phyloP scores from a whole-genome alignment of 1,140 invertebrate species.

The Achatina immaculata region DNA sequence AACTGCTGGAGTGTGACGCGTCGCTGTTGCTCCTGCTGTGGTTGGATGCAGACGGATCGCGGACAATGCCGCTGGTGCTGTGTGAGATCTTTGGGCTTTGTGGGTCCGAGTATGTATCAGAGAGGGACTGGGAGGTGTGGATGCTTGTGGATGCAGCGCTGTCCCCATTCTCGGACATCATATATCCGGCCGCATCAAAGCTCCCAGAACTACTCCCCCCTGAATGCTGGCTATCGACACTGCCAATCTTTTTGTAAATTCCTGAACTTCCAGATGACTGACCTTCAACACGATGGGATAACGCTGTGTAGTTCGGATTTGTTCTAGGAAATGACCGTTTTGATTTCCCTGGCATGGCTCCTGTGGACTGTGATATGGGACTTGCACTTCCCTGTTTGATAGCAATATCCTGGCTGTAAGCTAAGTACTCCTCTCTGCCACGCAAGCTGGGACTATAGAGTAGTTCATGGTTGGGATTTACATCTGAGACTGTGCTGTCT shows the following conservation, averaged over 20 bases:
- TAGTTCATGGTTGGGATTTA: conserved; percentile 44
- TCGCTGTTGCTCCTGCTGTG: conserved; percentile 58
- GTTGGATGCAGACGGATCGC: conserved; percentile 10
- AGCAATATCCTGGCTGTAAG: conserved; percentile 65
- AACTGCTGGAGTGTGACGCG: conserved; percentile 60
- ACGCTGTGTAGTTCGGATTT: conserved; percentile 68
- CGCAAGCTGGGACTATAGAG: conserved; percentile 52
- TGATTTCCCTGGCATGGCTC: conserved; percentile 43
- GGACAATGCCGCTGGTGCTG: neutral
- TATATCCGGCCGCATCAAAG: conserved; percentile 27
- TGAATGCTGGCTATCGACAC: conserved; percentile 45
- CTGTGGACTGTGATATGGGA: conserved; percentile 46
- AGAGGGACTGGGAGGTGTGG: conserved; percentile 56
- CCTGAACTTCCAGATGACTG: conserved; percentile 34
- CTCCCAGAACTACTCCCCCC: conserved; percentile 42
- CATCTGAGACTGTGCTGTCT: conserved; percentile 40
- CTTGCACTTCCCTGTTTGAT: conserved; percentile 60
- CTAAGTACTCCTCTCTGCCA: conserved; percentile 56
- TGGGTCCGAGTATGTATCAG: conserved; percentile 33
- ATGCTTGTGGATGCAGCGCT: conserved; percentile 35
- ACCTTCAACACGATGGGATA: conserved; percentile 43
- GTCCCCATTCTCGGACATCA: conserved; percentile 17
- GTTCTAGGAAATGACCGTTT: conserved; percentile 69
- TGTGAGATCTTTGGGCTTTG: conserved; percentile 3
- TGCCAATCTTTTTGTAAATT: conserved; percentile 61